Conservation (phyloP, 2,797 vertebrate genomes). For the Rhinella marina region DNA sequence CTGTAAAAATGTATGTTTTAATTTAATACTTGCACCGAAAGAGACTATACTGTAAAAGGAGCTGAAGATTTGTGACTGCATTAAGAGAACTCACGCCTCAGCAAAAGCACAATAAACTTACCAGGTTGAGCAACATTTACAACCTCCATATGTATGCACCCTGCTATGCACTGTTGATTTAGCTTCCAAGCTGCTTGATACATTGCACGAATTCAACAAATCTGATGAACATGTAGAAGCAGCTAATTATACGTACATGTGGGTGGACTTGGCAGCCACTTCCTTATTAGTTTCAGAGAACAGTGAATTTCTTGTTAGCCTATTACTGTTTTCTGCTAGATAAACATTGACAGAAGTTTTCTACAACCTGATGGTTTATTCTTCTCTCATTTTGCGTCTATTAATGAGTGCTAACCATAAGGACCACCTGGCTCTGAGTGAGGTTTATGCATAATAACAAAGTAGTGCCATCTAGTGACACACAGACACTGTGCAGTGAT, state of each 20-base stretch:
- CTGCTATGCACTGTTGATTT: slow-evolving; percentile 8
- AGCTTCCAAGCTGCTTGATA: background rate
- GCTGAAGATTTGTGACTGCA: background rate
- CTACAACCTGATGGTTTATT: background rate
- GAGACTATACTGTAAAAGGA: background rate
- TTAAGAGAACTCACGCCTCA: background rate
- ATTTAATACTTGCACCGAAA: background rate
- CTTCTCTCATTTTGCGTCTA: background rate
- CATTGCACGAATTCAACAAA: slow-evolving; percentile 4
- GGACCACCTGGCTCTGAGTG: background rate
- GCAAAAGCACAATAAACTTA: background rate
- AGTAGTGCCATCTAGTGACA: slow-evolving; percentile 14
- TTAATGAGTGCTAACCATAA: background rate
- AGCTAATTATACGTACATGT: background rate
- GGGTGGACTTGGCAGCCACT: background rate
- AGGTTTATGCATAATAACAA: background rate
- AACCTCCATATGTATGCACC: background rate
- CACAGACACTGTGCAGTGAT: background rate
- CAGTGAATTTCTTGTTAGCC: background rate
- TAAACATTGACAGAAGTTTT: slow-evolving; percentile 17
- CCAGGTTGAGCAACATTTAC: slow-evolving; percentile 7
- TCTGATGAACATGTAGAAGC: background rate
- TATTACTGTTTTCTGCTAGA: background rate
- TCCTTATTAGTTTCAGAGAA: slow-evolving; percentile 20
- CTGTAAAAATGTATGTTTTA: background rate